Evolutionary conservation across 2,797 vertebrate species (phyloP), one percentile per base, ranked within the genome.

Genomic region (Chaetophractus vellerosus): DNA sequence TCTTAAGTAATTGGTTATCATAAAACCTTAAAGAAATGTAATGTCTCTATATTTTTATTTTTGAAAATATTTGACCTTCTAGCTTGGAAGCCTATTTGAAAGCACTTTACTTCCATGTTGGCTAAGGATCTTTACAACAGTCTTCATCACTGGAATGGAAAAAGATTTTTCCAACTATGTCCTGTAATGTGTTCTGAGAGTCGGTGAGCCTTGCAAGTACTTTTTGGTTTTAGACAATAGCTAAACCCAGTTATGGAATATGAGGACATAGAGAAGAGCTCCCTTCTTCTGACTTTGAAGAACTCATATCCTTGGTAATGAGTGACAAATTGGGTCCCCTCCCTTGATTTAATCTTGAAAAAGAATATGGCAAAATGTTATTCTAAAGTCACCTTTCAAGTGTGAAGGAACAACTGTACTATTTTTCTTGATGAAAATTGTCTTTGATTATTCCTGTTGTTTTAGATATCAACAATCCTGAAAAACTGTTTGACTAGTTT

Each of bases 341-440:
- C 14, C 57, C 31, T 55, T 78, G 14, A 71, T 92, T 88, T 84
- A 59, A 88, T 69, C 24, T 31, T 81, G 6, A 74, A 64, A 75
- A 72, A 88, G 85, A 38, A n/a, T 5, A 59, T 41, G n/a, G 5
- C 21, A 90, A 69, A 84, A 33, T 84, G 38, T 38, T 75, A 59
- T 57, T 66, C 41, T 45, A 91, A 57, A 33, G 16, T 33, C 68
- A 31, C 31, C 66, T 71, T 89, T 2, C 45, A 55, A 41, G 15
- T 80, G 2, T 82, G 41, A 82, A 92, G 28, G 36, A 95, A 74
- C 23, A 15, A 21, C 55, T 85, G 15, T 9, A 5, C 14, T 91
- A n/a, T 57, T 86, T 94, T 78, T 78, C 36, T 57, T 61, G 21
- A 94, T 78, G 18, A 72, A 72, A 88, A 94, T 81, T 45, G 45